phyloP scores from a whole-genome alignment of 2,888 invertebrate genomes.

The Thera britannica region DNA sequence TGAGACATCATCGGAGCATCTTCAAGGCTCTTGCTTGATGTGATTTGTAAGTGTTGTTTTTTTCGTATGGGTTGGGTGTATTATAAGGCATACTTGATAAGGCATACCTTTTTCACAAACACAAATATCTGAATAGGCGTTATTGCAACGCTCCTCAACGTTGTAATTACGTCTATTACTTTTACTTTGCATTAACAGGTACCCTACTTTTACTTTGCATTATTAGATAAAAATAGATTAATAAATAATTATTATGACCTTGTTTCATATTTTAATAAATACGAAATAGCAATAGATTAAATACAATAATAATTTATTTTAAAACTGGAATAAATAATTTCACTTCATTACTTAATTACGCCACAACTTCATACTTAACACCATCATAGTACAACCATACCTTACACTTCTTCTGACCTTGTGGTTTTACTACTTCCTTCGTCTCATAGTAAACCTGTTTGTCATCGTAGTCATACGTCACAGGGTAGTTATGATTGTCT shows the following conservation, averaged over 20 bases:
- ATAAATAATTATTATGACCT: no score
- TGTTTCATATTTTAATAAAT: no score
- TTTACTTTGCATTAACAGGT: no score
- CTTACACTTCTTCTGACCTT: slow-evolving; percentile 60
- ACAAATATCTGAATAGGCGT: neutral
- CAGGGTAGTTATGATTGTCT: slow-evolving; percentile 34
- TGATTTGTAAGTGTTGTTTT: slow-evolving; percentile 26
- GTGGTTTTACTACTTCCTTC: slow-evolving; percentile 49
- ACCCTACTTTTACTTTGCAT: no score
- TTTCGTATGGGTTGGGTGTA: slow-evolving; percentile 8
- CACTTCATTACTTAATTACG: slow-evolving; percentile 7
- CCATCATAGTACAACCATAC: slow-evolving; percentile 71
- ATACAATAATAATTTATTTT: no score
- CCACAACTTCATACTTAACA: slow-evolving; percentile 64
- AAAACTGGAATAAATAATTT: no score
- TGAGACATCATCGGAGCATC: slow-evolving; percentile 35
- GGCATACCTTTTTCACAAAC: neutral
- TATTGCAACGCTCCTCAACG: slow-evolving; percentile 1
- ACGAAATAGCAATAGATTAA: no score
- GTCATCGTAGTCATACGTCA: slow-evolving; percentile 30
- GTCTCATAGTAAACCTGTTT: slow-evolving; percentile 56
- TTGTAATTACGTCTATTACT: neutral
- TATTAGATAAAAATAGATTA: no score
- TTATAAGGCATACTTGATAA: slow-evolving; percentile 14
- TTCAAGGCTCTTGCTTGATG: slow-evolving; percentile 44